Evolutionary conservation across 37 sponge, comb jelly and placozoan species (phyloP).

Genomic region (Hexactinellida sp.): DNA sequence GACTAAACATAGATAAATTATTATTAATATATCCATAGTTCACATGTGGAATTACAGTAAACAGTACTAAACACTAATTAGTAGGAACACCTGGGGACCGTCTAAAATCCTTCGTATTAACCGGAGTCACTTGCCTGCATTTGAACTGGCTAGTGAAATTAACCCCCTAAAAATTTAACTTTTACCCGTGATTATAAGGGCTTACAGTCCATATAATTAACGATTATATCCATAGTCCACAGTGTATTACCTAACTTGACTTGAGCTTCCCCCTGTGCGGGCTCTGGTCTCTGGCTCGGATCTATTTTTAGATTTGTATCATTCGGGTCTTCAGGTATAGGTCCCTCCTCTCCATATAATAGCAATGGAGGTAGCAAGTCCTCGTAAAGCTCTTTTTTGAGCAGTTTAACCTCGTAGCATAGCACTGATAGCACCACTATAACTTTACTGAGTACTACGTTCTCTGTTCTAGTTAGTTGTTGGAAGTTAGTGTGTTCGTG

Average conservation of each 20-base stretch:
- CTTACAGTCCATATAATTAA: too few relatives aligned
- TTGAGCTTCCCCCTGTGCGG: neutral
- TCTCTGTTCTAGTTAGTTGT: neutral
- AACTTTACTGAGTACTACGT: conserved; percentile 73
- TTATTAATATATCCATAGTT: too few relatives aligned
- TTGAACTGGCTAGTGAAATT: too few relatives aligned
- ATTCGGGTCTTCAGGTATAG: neutral
- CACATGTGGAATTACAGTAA: too few relatives aligned
- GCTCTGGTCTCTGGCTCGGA: neutral
- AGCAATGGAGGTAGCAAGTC: neutral
- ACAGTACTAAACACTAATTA: too few relatives aligned
- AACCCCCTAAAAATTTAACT: too few relatives aligned
- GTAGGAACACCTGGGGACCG: too few relatives aligned
- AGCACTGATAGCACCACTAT: conserved; percentile 79
- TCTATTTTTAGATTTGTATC: neutral
- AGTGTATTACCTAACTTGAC: conserved; percentile 5
- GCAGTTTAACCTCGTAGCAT: conserved; percentile 72
- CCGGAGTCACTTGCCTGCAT: too few relatives aligned
- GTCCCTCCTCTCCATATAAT: neutral
- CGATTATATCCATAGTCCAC: too few relatives aligned
- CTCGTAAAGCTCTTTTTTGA: conserved; percentile 44
- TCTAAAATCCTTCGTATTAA: too few relatives aligned
- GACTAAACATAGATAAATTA: too few relatives aligned
- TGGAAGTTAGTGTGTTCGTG: neutral
- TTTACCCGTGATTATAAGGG: too few relatives aligned